Percentiles rank a stretch among this genome's conserved stretches.
These are phyloP conservation scores for Trichacis sp. DNA, from an alignment of 2,888 invertebrate species.

Conservation along the genomic window DNA sequence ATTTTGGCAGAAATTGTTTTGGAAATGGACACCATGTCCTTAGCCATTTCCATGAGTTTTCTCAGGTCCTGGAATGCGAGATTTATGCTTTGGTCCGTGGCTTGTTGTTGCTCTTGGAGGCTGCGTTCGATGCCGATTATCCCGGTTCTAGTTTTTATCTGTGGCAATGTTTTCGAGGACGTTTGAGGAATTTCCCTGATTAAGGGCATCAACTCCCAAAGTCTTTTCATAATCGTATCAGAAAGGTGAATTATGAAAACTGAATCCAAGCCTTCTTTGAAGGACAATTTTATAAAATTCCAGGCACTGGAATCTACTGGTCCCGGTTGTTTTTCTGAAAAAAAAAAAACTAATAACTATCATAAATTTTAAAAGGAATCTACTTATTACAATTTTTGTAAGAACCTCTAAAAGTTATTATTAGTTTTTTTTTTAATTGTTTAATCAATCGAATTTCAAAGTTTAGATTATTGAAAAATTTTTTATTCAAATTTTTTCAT, in stretches of 20 bases:
- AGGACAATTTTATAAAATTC: slow-evolving; percentile 85
- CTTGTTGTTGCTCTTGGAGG: slow-evolving; percentile 89
- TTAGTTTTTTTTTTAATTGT: no score
- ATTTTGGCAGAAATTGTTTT: slow-evolving; percentile 94
- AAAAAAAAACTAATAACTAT: not conserved
- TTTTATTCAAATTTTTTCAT: no score
- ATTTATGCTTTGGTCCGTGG: slow-evolving; percentile 91
- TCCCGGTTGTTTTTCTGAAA: slow-evolving; percentile 77
- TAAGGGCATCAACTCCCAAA: slow-evolving; percentile 73
- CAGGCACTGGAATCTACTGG: slow-evolving; percentile 79
- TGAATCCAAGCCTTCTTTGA: slow-evolving; percentile 83
- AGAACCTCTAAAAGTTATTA: no score
- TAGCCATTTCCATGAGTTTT: slow-evolving; percentile 95
- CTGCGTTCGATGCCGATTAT: slow-evolving; percentile 96
- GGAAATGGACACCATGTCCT: slow-evolving; percentile 95
- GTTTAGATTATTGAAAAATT: no score
- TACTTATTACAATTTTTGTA: no score
- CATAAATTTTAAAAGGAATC: no score
- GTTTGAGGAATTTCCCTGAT: slow-evolving; percentile 29
- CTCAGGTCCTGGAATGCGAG: slow-evolving; percentile 95
- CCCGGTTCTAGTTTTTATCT: slow-evolving; percentile 83
- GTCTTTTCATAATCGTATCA: slow-evolving; percentile 74
- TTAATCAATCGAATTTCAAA: no score
- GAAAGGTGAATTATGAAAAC: slow-evolving; percentile 75
- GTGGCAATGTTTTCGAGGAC: slow-evolving; percentile 53